phyloP scores from a whole-genome alignment of 2,113 vertebrate genomes.

The Eleginops maclovinus region DNA sequence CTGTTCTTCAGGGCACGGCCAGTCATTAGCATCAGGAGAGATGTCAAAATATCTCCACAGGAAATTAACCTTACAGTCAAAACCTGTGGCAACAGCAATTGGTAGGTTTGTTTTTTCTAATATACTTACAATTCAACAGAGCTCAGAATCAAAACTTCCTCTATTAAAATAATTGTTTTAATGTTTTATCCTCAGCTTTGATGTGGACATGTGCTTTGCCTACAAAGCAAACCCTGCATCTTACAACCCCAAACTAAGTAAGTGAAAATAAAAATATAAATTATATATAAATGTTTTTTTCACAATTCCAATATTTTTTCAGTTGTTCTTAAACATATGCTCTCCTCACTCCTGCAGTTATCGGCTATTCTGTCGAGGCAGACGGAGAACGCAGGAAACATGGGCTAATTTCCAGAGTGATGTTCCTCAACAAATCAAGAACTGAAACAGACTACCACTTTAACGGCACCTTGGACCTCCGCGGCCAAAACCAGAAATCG shows the following conservation, averaged over 20 bases:
- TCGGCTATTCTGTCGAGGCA: conserved; percentile 87
- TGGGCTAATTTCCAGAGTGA: conserved; percentile 86
- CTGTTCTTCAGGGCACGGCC: conserved; percentile 87
- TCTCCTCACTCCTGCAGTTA: conserved; percentile 73
- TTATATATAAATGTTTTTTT: not conserved
- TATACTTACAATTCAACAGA: conserved; percentile 7
- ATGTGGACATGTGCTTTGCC: conserved; percentile 89
- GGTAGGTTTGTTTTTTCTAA: conserved; percentile 79
- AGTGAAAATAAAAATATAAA: conserved; percentile 75
- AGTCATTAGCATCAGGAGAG: conserved; percentile 89
- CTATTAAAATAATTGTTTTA: not conserved
- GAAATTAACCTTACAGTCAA: conserved; percentile 82
- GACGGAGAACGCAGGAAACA: conserved; percentile 88
- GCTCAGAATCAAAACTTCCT: not conserved
- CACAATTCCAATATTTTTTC: not conserved
- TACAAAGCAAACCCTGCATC: conserved; percentile 88
- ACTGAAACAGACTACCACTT: conserved; percentile 82
- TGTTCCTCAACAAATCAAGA: conserved; percentile 80
- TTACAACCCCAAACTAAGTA: conserved; percentile 91
- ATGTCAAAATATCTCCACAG: conserved; percentile 86
- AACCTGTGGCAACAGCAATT: conserved; percentile 85
- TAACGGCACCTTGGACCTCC: conserved; percentile 84
- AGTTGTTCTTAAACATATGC: conserved; percentile 1
- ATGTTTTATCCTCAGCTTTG: conserved; percentile 84
- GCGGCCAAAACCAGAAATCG: conserved; percentile 82